A percentile compares a stretch with the other conserved stretches of the same genome.
Conservation (phyloP, 2,797 vertebrate genomes). For the Onychomys arenicola region DNA sequence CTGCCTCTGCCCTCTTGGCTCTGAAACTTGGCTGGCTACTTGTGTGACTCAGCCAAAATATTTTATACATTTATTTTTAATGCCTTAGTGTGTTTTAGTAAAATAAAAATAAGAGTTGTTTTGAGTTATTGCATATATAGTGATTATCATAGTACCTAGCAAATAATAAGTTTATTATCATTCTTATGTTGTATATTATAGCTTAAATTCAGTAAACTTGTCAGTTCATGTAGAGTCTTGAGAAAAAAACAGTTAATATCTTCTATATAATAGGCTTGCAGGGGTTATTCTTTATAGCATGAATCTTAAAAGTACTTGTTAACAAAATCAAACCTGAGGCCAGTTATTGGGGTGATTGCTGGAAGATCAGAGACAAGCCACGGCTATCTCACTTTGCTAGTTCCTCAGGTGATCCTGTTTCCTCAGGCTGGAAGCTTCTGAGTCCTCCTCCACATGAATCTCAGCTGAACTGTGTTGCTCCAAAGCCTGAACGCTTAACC, state of each 20-base stretch:
- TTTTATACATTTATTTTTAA: not conserved
- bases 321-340: too few species aligned
- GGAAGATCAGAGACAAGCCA: too few species aligned
- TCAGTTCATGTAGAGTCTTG: constrained; percentile 47
- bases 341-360: too few species aligned
- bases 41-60: not conserved
- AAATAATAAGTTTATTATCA: not conserved
- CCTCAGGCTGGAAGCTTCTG: too few species aligned
- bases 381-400: too few species aligned
- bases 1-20: not conserved
- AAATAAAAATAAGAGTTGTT: constrained; percentile 12
- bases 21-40: not conserved
- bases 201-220: constrained; percentile 38
- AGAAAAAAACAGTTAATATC: constrained; percentile 3
- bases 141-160: not conserved
- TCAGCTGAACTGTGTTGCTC: too few species aligned
- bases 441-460: too few species aligned
- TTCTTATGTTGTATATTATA: not conserved
- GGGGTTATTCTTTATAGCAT: too few species aligned
- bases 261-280: not conserved
- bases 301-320: too few species aligned
- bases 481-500: too few species aligned
- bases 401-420: too few species aligned
- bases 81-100: constrained; percentile 5
- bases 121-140: not conserved